Conservation (phyloP, 2,888 invertebrate species). For the Abrostola triplasia region DNA sequence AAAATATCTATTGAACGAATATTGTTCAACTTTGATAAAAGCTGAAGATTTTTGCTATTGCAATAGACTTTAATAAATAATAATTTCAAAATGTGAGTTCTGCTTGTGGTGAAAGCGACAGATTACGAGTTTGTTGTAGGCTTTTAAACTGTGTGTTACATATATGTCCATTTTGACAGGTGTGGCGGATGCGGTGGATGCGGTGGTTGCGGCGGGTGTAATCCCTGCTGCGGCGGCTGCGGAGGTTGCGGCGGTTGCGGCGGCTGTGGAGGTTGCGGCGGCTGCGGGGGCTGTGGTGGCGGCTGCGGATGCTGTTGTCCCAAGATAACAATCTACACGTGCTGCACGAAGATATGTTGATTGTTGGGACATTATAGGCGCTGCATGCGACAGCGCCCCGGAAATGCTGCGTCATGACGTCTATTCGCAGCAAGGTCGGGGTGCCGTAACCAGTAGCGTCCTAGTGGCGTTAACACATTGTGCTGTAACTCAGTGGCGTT, state of each 20-base stretch:
- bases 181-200: slow-evolving; percentile 2
- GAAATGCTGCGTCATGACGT: neutral
- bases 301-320: slow-evolving; percentile 67
- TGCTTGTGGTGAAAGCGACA: neutral
- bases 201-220: neutral
- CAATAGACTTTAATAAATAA: neutral
- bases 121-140: too few relatives aligned
- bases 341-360: slow-evolving; percentile 74
- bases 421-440: neutral
- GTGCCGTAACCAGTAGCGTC: neutral
- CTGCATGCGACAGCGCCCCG: neutral
- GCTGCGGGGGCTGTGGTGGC: slow-evolving; percentile 16
- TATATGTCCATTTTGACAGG: neutral
- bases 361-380: slow-evolving; percentile 22
- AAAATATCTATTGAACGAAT: slow-evolving; percentile 1
- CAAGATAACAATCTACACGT: slow-evolving; percentile 71
- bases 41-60: neutral
- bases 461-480: slow-evolving; percentile 3
- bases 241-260: neutral
- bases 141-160: neutral
- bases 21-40: neutral
- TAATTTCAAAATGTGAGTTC: neutral
- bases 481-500: slow-evolving; percentile 1
- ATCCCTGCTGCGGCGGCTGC: neutral
- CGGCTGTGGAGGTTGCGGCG: neutral